Base-by-base conservation (phyloP, 2,113 vertebrate species). In the Engraulis encrasicolus region DNA sequence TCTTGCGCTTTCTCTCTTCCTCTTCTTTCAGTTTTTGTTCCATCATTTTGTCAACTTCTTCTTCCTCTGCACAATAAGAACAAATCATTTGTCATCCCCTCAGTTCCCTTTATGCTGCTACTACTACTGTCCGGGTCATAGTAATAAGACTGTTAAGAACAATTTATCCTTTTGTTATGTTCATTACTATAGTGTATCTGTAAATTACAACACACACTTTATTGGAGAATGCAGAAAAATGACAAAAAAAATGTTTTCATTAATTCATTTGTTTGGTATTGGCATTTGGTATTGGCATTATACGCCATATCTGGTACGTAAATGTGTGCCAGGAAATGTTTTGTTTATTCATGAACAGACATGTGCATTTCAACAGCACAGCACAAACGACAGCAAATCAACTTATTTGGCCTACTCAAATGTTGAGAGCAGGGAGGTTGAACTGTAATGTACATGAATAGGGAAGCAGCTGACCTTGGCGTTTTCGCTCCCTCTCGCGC, bases 11-110 rank as follows among this genome's bases (percentile, higher is more conserved):
- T 85, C 97, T 92, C 89, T 98, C 97, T 84, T 98, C 96, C 85
- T 98, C 97, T 84, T 98, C 97, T 74, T 96, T 96, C 93, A 98
- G 94, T 86, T 98, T 98, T 93, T 98, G 97, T 86, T 98, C 97
- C 97, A 98, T 98, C 96, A 98, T 98, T 91, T 98, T 98, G 85
- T 98, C 97, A 85, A 97, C 97, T 86, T 98, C 97, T 90, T 98
- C 97, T 80, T 98, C 97, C 94, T 98, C 97, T 98, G 6, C 48
- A 9, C 20, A 36, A 81, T 6, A 82, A 83, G 7, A 79, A n/a
- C 80, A 20, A 18, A n/a, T 7, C 19, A 58, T 52, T 20, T 9
- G 7, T n/a, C 54, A 58, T 6, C 6, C n/a, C 54, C n/a, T n/a
- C 5, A 58, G n/a, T 58, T n/a, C 52, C 52, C 19, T 20, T 58